phyloP scores from a whole-genome alignment of 2,797 vertebrate species.

The Lophotriccus pileatus region DNA sequence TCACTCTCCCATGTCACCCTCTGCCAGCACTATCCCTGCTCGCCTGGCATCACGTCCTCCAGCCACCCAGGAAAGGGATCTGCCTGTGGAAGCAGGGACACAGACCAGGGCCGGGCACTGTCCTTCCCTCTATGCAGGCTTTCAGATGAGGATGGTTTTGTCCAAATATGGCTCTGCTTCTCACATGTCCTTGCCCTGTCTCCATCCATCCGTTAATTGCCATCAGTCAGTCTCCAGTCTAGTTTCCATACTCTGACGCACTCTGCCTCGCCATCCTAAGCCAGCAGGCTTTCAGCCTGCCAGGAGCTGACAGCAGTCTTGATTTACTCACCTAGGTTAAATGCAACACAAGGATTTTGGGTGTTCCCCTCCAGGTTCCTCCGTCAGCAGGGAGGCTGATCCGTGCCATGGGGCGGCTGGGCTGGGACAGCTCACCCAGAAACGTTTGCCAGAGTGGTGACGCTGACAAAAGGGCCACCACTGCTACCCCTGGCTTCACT shows the following conservation, averaged over 20 bases:
- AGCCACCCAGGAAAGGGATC: background rate
- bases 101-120: background rate
- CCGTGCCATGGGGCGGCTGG: rapidly evolving
- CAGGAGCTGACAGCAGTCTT: background rate
- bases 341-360: rapidly evolving
- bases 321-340: background rate
- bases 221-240: rapidly evolving
- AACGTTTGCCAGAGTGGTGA: background rate
- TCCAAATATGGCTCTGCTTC: background rate
- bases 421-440: background rate
- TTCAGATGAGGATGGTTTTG: background rate
- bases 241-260: background rate
- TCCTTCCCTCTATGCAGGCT: background rate
- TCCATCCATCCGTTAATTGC: background rate
- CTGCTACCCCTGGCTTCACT: background rate
- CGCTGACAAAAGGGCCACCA: background rate
- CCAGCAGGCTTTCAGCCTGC: background rate
- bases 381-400: background rate
- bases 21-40: background rate
- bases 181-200: background rate
- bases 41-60: rapidly evolving
- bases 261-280: background rate
- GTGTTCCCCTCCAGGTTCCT: background rate
- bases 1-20: slow-evolving; percentile 20
- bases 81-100: background rate